Evolutionary conservation across 1,140 invertebrate genomes (phyloP).

Genomic region (Hylyphantes graminicola): DNA sequence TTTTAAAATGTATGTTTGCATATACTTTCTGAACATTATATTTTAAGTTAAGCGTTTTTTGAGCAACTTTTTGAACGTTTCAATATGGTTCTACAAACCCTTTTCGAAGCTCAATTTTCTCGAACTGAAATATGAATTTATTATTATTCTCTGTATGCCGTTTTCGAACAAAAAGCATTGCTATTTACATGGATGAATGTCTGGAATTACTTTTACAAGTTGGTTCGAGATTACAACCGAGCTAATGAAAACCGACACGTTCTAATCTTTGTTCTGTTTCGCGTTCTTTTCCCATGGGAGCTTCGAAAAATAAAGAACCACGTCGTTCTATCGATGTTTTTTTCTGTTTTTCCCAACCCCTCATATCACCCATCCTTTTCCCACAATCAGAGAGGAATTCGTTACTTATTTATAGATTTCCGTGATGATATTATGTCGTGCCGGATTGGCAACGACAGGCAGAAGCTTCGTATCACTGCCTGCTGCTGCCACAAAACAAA

Average conservation of each 20-base stretch:
- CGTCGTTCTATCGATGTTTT: not conserved
- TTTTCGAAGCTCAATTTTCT: too few species aligned
- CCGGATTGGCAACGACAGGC: slow-evolving; percentile 12
- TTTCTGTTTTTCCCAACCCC: slow-evolving; percentile 6
- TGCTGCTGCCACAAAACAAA: slow-evolving; percentile 43
- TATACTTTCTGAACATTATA: too few species aligned
- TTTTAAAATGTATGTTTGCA: too few species aligned
- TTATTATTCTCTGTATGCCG: not conserved
- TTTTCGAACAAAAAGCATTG: not conserved
- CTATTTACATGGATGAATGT: not conserved
- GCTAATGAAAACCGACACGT: slow-evolving; percentile 29
- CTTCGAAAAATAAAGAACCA: slow-evolving; percentile 25
- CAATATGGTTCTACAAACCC: too few species aligned
- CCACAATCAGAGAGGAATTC: slow-evolving; percentile 45
- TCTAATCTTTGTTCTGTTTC: slow-evolving; percentile 13
- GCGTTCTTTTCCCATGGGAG: not conserved
- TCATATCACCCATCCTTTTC: not conserved
- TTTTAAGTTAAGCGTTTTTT: too few species aligned
- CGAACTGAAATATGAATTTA: slow-evolving; percentile 10
- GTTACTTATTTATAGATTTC: slow-evolving; percentile 27
- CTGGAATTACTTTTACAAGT: not conserved
- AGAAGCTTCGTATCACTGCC: slow-evolving; percentile 22
- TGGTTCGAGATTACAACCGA: not conserved
- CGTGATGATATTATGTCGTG: slow-evolving; percentile 33
- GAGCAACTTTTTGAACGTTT: too few species aligned